Conservation (phyloP, 1,140 invertebrate genomes). For the Sarcophaga peregrina region DNA sequence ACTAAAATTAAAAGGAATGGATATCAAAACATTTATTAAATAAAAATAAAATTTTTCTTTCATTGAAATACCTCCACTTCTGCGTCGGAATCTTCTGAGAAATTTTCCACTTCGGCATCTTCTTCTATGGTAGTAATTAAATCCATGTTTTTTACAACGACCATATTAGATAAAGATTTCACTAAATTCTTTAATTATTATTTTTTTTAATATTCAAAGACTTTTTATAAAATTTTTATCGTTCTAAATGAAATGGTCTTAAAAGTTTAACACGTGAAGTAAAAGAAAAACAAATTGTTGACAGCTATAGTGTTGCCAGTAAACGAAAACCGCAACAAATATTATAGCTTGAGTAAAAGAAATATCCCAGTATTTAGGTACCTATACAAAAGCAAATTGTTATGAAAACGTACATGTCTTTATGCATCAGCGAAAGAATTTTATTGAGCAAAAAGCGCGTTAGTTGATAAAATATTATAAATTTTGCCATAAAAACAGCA, state of each 20-base stretch:
- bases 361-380: neutral
- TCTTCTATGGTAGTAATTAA: constrained; percentile 79
- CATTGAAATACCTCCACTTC: constrained; percentile 76
- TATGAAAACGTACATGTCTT: neutral
- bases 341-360: neutral
- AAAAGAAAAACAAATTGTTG: constrained; percentile 18
- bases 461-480: neutral
- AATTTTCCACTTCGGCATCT: constrained; percentile 80
- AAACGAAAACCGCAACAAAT: neutral
- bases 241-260: neutral
- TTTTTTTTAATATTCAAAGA: too few species aligned
- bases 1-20: constrained; percentile 68
- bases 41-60: neutral
- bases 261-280: neutral
- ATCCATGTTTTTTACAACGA: constrained; percentile 59
- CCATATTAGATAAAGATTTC: constrained; percentile 49
- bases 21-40: constrained; percentile 38
- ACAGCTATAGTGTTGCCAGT: neutral
- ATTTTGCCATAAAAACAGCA: neutral
- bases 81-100: constrained; percentile 82
- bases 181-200: too few species aligned
- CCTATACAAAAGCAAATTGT: neutral
- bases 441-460: neutral
- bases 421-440: neutral
- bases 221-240: too few species aligned